Evolutionary conservation across 2,113 vertebrate species (phyloP).

Genomic region (Egretta garzetta): DNA sequence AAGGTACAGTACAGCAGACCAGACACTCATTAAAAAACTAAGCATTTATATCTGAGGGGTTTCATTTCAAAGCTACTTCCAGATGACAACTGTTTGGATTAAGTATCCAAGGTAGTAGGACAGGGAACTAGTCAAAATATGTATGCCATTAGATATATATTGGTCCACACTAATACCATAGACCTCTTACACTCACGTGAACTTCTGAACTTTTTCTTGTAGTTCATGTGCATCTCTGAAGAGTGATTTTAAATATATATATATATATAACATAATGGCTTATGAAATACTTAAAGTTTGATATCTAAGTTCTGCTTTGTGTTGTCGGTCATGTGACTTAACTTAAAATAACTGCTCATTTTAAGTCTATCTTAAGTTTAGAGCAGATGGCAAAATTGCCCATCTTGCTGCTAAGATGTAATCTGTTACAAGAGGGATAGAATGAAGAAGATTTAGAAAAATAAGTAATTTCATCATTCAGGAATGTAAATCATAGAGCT

Average conservation of each 20-base stretch:
- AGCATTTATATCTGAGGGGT: not conserved
- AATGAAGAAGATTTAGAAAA: conserved; percentile 23
- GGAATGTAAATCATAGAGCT: conserved; percentile 23
- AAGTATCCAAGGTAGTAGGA: not conserved
- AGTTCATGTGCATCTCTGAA: not conserved
- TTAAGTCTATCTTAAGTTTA: not conserved
- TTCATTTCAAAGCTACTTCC: not conserved
- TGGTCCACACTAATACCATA: not conserved
- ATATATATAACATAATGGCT: not conserved
- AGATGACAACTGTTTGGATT: not conserved
- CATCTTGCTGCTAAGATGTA: not conserved
- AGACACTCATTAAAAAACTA: not conserved
- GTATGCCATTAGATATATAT: not conserved
- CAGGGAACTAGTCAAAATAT: not conserved
- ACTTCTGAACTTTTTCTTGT: not conserved
- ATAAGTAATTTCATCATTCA: conserved; percentile 7
- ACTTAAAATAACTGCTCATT: conserved; percentile 12
- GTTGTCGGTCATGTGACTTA: not conserved
- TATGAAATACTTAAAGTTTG: not conserved
- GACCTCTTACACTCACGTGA: fast-evolving
- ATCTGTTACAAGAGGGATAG: not conserved
- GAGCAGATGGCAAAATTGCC: not conserved
- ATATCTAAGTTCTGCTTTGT: not conserved
- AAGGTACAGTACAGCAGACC: not conserved
- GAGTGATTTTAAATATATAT: not conserved